Base-by-base conservation (phyloP, 2,888 invertebrate species). In the Drosophila nr. fundita region DNA sequence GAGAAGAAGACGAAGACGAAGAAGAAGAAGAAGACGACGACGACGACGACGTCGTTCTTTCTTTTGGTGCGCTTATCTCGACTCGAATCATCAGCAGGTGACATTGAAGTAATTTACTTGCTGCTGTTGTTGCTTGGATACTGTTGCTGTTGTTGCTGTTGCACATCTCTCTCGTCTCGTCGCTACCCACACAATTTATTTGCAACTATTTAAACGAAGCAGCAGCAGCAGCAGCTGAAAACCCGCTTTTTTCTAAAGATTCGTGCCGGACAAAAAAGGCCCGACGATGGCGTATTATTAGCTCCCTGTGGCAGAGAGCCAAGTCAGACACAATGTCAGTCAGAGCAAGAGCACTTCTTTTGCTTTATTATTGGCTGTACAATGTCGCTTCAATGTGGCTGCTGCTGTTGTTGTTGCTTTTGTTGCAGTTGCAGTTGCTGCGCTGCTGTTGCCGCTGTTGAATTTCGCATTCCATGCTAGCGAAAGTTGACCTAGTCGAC, bases 401-500 rank as follows among this genome's bases (percentile, higher is more conserved):
- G 70, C 59, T 76, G 73, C 48, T 45, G 54, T 45, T 68, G 67
- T 59, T 67, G 24, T 24, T 24, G 24, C 24, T 24, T 66, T 50
- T 62, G 65, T 60, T 59, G 69, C 57, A 60, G 68, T 64, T 86
- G 83, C 32, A 73, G 67, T 32, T 62, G 68, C 38, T 59, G 68
- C 18, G 68, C 42, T 59, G 68, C 18, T 52, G 73, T 54, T 68
- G 68, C 40, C 52, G 75, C 57, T 78, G 85, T 76, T 87, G 87
- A 82, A 84, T 82, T 90, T 82, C 80, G 87, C 91, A 89, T 91
- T 83, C 90, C 86, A 80, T 86, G 89, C 81, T 91, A 91, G 91
- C 91, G 91, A 91, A 91, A 91, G 91, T 91, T 91, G 91, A 91
- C 91, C 91, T 90, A 92, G 89, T 91, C 85, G 85, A 87, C 89